Conservation (phyloP, 2,888 invertebrate species). For the Lymantria monacha region DNA sequence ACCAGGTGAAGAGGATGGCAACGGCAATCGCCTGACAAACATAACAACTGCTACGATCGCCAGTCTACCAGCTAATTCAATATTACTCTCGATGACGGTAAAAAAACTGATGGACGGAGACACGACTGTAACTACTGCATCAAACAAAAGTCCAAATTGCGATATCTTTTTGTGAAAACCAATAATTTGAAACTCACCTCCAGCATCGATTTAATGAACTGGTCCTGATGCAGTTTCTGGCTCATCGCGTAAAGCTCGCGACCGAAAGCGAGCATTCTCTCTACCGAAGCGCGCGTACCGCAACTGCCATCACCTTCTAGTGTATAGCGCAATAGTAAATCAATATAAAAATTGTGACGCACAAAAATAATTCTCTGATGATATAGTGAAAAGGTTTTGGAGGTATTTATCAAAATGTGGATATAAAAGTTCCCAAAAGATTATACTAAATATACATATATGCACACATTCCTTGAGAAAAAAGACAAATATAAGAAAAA, state of each 20-base stretch:
- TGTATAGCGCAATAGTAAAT: slow-evolving; percentile 1
- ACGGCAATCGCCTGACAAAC: too few relatives aligned
- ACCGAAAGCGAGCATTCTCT: slow-evolving; percentile 97
- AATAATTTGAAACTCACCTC: slow-evolving; percentile 80
- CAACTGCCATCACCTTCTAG: slow-evolving; percentile 58
- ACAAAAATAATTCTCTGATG: neutral
- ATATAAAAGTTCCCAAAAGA: too few relatives aligned
- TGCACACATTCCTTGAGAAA: too few relatives aligned
- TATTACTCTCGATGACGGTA: too few relatives aligned
- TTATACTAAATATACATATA: too few relatives aligned
- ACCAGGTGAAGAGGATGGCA: too few relatives aligned
- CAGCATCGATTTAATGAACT: slow-evolving; percentile 94
- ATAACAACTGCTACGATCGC: too few relatives aligned
- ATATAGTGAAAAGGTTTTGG: neutral
- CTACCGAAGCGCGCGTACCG: slow-evolving; percentile 91
- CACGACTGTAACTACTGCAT: too few relatives aligned
- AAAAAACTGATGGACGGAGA: too few relatives aligned
- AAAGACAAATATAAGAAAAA: too few relatives aligned
- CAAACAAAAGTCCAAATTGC: too few relatives aligned
- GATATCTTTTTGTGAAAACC: neutral
- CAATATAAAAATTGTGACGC: neutral
- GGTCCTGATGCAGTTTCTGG: slow-evolving; percentile 89
- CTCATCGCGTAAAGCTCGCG: slow-evolving; percentile 96
- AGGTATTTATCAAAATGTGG: neutral
- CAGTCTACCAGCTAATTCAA: too few relatives aligned